phyloP scores from a whole-genome alignment of 2,888 invertebrate genomes.

The Lasioglossum pauxillum region DNA sequence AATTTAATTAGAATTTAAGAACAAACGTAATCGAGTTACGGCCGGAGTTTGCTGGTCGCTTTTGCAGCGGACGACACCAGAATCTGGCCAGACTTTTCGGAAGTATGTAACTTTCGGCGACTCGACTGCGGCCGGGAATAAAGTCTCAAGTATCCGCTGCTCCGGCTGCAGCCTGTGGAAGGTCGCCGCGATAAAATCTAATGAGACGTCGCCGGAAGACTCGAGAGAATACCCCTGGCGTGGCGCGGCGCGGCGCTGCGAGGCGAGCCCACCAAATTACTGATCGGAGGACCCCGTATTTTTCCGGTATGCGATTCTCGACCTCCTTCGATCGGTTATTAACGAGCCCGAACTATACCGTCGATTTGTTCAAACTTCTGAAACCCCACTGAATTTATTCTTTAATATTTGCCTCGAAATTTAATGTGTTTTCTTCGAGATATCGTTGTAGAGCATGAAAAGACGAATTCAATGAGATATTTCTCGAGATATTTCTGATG shows the following conservation, averaged over 20 bases:
- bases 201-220: slow-evolving; percentile 59
- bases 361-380: neutral
- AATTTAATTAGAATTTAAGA: slow-evolving; percentile 7
- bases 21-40: slow-evolving; percentile 13
- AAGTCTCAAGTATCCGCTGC: slow-evolving; percentile 58
- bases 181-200: slow-evolving; percentile 59
- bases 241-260: slow-evolving; percentile 17
- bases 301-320: slow-evolving; percentile 48
- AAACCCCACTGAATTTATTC: neutral
- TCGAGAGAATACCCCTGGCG: slow-evolving; percentile 31
- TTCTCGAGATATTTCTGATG: neutral
- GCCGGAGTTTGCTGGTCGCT: slow-evolving; percentile 28
- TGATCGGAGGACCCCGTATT: slow-evolving; percentile 55
- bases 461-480: neutral
- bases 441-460: neutral
- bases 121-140: slow-evolving; percentile 47
- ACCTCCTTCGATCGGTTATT: slow-evolving; percentile 62
- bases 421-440: neutral
- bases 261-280: slow-evolving; percentile 60
- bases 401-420: neutral
- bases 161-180: slow-evolving; percentile 43
- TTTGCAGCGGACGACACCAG: slow-evolving; percentile 22
- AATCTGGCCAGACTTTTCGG: slow-evolving; percentile 46
- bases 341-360: slow-evolving; percentile 14
- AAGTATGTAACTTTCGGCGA: slow-evolving; percentile 59